Base-by-base conservation (phyloP, 1,140 invertebrate species). In the Anagrus nilaparvatae region DNA sequence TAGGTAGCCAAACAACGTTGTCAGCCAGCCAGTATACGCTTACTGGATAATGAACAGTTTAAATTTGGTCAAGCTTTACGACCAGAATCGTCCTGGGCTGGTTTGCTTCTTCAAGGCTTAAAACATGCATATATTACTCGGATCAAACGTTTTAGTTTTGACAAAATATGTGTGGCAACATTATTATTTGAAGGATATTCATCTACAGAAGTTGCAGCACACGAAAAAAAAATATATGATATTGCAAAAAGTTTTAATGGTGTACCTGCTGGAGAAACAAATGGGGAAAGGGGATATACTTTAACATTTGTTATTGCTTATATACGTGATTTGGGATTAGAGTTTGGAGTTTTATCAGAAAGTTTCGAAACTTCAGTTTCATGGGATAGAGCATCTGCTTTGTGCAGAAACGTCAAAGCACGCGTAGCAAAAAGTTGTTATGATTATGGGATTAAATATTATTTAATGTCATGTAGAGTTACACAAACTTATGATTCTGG, bases 301-400 rank as follows among this genome's bases (percentile, higher is more conserved):
- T 63, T 99, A 5, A 98, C 96, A 0, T 98, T 97, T 63, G 90
- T 97, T n/a, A 98, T 98, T 44, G 96, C 95, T 12, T 99, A 99
- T 60, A 82, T 98, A 13, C 76, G 95, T 60, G 95, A 99, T 67
- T 67, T 97, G 29, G 94, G 79, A 0, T 72, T 97, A 34, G 84
- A 95, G 24, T 94, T 84, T 59, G 77, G 80, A 43, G 76, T 97
- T 28, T 78, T 98, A 8, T 83, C 91, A 0, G 95, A 98, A 65
- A 97, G 93, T 0, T 99, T 99, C 70, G 95, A 99, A 67, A 99
- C 95, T 0, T 97, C 94, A 0, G 91, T 96, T 13, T 84, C 94
- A 3, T 99, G 95, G 94, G 89, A 93, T 62, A 78, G 84, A 29
- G 82, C 90, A 6, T 60, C 82, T n/a, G 65, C 76, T 17, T 63